These are phyloP conservation scores for Protobothrops flavoviridis DNA, from an alignment of 2,113 vertebrate genomes.

Conservation along the genomic window DNA sequence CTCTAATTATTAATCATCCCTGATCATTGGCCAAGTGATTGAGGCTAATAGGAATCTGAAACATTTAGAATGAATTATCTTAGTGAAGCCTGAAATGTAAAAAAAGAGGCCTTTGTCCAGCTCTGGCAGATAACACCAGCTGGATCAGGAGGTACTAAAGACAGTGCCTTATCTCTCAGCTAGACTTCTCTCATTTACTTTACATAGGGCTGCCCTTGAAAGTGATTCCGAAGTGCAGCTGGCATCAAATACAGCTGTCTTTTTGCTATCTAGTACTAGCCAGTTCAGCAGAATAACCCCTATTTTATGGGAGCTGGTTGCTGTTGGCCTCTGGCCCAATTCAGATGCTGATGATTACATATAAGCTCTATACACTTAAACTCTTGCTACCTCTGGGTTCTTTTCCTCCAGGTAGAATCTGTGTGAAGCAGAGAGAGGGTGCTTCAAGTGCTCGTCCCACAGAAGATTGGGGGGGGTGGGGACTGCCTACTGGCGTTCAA, in stretches of 20 bases:
- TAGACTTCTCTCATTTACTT: not conserved
- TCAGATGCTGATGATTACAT: not conserved
- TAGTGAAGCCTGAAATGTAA: not conserved
- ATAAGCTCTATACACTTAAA: not conserved
- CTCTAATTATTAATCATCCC: not conserved
- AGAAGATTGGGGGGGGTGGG: not conserved
- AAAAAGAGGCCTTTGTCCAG: not conserved
- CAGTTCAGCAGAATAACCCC: not conserved
- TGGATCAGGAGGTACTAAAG: not conserved
- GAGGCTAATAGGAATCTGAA: not conserved
- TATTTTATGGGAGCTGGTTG: not conserved
- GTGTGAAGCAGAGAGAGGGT: not conserved
- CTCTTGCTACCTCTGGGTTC: not conserved
- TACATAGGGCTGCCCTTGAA: not conserved
- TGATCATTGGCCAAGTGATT: not conserved
- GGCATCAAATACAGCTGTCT: too few species aligned
- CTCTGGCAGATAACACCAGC: not conserved
- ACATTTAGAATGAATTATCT: not conserved
- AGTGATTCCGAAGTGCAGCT: not conserved
- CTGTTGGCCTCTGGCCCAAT: not conserved
- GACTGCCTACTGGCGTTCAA: not conserved
- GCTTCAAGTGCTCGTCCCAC: not conserved
- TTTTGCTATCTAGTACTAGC: not conserved
- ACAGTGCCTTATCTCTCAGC: not conserved
- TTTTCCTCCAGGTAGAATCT: not conserved